Evolutionary conservation across 2,113 vertebrate genomes (phyloP).

Genomic region (Dipodomys spectabilis): DNA sequence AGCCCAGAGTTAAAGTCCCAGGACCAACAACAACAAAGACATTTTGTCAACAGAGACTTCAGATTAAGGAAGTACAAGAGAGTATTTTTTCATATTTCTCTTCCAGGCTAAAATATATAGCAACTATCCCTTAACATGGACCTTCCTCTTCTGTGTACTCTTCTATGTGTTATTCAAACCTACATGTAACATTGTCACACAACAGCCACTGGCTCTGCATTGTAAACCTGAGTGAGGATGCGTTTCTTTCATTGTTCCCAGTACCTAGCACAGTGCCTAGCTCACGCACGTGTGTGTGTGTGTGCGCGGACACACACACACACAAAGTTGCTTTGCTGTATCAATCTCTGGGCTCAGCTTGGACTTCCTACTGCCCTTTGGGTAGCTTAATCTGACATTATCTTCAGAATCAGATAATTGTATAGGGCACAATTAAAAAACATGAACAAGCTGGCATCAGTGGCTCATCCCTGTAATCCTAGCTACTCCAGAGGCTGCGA

Average conservation of each 20-base stretch:
- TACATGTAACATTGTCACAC: not conserved
- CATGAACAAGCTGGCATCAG: not conserved
- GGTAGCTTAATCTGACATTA: not conserved
- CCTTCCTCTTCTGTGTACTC: not conserved
- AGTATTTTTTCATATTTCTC: not conserved
- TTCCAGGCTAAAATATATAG: not conserved
- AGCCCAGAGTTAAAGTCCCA: too few relatives aligned
- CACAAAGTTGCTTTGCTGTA: not conserved
- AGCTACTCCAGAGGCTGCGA: too few relatives aligned
- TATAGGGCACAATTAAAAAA: not conserved
- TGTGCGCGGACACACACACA: not conserved
- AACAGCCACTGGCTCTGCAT: not conserved
- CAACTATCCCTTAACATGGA: not conserved
- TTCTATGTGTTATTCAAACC: not conserved
- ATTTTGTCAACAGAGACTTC: conserved; percentile 23
- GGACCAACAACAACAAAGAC: not conserved
- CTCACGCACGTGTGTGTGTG: not conserved
- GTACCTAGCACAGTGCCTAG: not conserved
- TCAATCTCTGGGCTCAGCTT: not conserved
- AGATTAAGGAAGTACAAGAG: not conserved
- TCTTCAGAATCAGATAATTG: not conserved
- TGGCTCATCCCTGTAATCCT: too few relatives aligned
- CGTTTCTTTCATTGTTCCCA: not conserved
- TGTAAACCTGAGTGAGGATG: not conserved
- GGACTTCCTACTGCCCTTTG: not conserved